Evolutionary conservation across 2,797 vertebrate species (phyloP).

Genomic region (Enoplosus armatus): DNA sequence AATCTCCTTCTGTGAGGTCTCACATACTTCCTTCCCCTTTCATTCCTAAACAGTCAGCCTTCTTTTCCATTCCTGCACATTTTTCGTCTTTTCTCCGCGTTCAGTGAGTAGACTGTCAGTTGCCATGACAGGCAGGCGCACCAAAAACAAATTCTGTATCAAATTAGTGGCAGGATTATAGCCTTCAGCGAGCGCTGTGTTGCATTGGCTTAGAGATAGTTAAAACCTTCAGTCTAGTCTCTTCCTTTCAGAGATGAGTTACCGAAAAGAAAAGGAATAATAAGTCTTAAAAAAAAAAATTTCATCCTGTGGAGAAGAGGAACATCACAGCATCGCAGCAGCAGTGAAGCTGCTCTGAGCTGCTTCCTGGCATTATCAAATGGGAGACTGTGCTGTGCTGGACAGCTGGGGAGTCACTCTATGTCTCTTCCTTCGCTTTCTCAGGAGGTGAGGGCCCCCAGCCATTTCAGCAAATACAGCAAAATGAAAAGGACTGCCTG

Average conservation of each 20-base stretch:
- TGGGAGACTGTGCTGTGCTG: conserved; percentile 26
- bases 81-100: conserved; percentile 60
- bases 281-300: conserved; percentile 57
- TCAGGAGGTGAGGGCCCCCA: conserved; percentile 40
- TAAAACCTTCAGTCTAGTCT: conserved; percentile 47
- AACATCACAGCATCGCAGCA: conserved; percentile 36
- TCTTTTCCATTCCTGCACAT: conserved; percentile 67
- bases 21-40: conserved; percentile 64
- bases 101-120: conserved; percentile 63
- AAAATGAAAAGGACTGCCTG: conserved; percentile 37
- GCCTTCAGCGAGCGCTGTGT: conserved; percentile 61
- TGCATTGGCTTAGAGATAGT: conserved; percentile 52
- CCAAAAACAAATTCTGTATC: conserved; percentile 61
- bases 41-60: conserved; percentile 62
- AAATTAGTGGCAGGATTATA: conserved; percentile 74
- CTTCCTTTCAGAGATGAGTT: conserved; percentile 62
- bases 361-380: conserved; percentile 57
- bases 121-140: conserved; percentile 68
- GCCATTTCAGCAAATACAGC: conserved; percentile 43
- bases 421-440: conserved; percentile 48
- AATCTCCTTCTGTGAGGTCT: conserved; percentile 71
- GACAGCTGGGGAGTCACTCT: conserved; percentile 51
- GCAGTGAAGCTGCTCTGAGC: conserved; percentile 51
- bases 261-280: conserved; percentile 61
- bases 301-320: conserved; percentile 48